Base-by-base conservation (phyloP, 2,797 vertebrate species). In the Alouatta caraya region DNA sequence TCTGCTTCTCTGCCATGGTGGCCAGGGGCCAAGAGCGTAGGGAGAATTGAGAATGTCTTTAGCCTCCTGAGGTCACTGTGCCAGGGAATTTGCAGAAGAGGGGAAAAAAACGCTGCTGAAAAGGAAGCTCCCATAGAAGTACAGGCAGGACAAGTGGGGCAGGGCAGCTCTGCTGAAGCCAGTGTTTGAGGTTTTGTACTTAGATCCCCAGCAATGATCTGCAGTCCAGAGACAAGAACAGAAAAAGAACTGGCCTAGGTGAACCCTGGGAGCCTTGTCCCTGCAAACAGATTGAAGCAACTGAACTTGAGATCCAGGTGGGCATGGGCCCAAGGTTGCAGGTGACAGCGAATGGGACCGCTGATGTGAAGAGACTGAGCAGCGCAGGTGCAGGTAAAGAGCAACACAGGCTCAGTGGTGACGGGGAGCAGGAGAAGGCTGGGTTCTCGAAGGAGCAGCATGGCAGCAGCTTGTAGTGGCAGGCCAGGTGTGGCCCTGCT, bases 401-500 rank as follows among this genome's bases (percentile, higher is more conserved):
- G 30, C 5, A 8, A 24, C 30, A 13, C 5, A 8, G 52, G 50
- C 9, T 94, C 5, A 8, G 12, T 30, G 22, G 48, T 19, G 1
- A 0, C 0, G 19, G 44, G 37, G 26, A 26, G 1, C 13, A 33
- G 5, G 12, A 11, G 9, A 44, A 52, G 14, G 55, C 33, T 4
- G 37, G 59, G 33, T 67, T n/a, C 33, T 67, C 2, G 5, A 28
- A 93, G 64, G 30, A 39, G 44, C 2, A 3, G 24, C 0, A 1
- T 0, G n/a, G 30, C 21, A 37, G 59, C 52, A 81, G 46, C 61
- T 39, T 22, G 12, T 55, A 78, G 37, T 8, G 46, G 12, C 57
- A 7, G 37, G 39, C 55, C 39, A 33, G 84, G 37, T 22, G 30
- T 19, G 37, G 85, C 30, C 33, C 39, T 11, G 81, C 9, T 4